Evolutionary conservation across 2,113 vertebrate genomes (phyloP).

Genomic region (Sinosuthora webbiana): DNA sequence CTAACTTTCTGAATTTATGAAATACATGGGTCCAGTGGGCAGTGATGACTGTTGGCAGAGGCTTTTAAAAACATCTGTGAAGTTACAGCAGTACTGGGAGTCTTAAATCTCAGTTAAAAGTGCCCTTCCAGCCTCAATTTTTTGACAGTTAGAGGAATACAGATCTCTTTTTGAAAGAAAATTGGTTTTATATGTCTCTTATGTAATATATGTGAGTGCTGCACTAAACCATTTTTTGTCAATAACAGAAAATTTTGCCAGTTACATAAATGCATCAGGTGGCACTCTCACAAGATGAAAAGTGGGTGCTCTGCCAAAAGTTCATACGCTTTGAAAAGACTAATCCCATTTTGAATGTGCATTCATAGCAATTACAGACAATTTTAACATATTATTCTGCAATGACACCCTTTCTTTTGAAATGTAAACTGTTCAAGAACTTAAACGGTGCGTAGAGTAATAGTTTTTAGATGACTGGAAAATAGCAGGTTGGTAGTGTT

Average conservation of each 20-base stretch:
- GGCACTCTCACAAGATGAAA: neutral
- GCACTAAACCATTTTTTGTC: neutral
- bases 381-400: neutral
- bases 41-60: neutral
- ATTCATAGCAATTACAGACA: neutral
- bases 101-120: constrained; percentile 37
- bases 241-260: neutral
- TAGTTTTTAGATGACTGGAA: neutral
- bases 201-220: neutral
- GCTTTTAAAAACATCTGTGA: constrained; percentile 46
- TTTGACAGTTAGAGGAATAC: neutral
- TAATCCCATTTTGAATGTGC: neutral
- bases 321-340: neutral
- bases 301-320: neutral
- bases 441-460: neutral
- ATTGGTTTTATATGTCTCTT: neutral
- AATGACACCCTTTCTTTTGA: neutral
- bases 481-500: neutral
- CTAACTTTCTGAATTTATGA: neutral
- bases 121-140: neutral
- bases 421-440: neutral
- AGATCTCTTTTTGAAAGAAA: constrained; percentile 22
- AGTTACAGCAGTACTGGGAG: constrained; percentile 29
- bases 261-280: neutral
- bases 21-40: neutral